Conservation (phyloP, 2,113 vertebrate genomes). For the Scartelaos histophorus region DNA sequence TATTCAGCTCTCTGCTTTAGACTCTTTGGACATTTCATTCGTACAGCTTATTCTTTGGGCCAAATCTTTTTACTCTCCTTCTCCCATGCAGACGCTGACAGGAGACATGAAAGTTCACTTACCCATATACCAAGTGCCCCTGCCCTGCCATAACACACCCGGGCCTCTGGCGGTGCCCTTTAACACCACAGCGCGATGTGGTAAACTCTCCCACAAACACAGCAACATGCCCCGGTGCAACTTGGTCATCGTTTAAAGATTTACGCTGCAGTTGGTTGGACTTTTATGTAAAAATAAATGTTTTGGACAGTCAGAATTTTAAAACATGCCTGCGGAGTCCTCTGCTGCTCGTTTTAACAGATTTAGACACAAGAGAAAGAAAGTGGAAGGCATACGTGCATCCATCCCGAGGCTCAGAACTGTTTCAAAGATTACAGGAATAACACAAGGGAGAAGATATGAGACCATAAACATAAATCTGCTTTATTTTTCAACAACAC, state of each 20-base stretch:
- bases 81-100: conserved; percentile 44
- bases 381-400: neutral
- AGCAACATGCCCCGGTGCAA: conserved; percentile 36
- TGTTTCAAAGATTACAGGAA: too few species aligned
- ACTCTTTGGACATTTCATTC: neutral
- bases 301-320: conserved; percentile 31
- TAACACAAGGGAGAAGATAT: neutral
- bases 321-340: conserved; percentile 9
- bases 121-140: conserved; percentile 39
- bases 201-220: conserved; percentile 45
- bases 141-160: conserved; percentile 39
- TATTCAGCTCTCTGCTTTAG: neutral
- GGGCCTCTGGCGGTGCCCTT: conserved; percentile 42
- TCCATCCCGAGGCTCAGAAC: neutral
- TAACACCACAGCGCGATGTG: conserved; percentile 38
- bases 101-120: conserved; percentile 62
- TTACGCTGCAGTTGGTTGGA: conserved; percentile 27
- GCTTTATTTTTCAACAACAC: too few species aligned
- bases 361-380: neutral
- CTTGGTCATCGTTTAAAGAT: conserved; percentile 47
- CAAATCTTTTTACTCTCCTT: conserved; percentile 44
- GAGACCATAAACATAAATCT: neutral
- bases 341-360: too few species aligned
- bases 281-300: conserved; percentile 49
- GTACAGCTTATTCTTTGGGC: conserved; percentile 25